Base-by-base conservation (phyloP, 2,888 invertebrate species). In the Periphyllus acericola region DNA sequence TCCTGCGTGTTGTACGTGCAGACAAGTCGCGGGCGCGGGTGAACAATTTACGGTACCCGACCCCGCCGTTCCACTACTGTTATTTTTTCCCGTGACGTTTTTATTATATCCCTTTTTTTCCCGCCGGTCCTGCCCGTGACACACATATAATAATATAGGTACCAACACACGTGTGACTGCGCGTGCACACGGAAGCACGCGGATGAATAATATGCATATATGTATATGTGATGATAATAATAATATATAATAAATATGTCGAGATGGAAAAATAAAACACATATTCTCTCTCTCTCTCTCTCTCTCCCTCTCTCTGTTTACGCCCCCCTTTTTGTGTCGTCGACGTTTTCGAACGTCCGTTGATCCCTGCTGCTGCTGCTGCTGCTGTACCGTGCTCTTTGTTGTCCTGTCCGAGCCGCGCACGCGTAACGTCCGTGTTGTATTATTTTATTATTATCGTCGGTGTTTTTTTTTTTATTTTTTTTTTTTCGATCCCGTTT, bases 101-200 rank as follows among this genome's bases (percentile, higher is more conserved):
- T 84, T 84, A 84, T 84, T 84, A 78, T 78, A 83, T 83, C 74
- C 83, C 75, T 83, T 82, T 72, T 71, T 68, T 71, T 29, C 17
- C 76, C 76, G 25, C 60, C 4, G 55, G 34, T 83, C 83, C 36
- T 83, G 83, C 34, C 60, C 36, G 55, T 36, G 55, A 36, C 72
- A 34, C 71, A 82, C 72, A 52, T 40, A 82, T 46, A 82, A 71
- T 71, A 46, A 29, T 11, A 32, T 71, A 25, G 21, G 21, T 40
- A n/a, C 32, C 14, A 46, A 46, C 40, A 82, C n/a, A 46, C 32
- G 46, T 46, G 46, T 46, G 46, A 46, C 46, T 25, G 71, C 34
- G 66, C 34, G 79, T 40, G 19, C 25, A n/a, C 11, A 29, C n/a
- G 6, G 29, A 29, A 29, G 68, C 25, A 5, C 29, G 11, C 8